Evolutionary conservation across 2,113 vertebrate species (phyloP).

Genomic region (Reinhardtius hippoglossoides): DNA sequence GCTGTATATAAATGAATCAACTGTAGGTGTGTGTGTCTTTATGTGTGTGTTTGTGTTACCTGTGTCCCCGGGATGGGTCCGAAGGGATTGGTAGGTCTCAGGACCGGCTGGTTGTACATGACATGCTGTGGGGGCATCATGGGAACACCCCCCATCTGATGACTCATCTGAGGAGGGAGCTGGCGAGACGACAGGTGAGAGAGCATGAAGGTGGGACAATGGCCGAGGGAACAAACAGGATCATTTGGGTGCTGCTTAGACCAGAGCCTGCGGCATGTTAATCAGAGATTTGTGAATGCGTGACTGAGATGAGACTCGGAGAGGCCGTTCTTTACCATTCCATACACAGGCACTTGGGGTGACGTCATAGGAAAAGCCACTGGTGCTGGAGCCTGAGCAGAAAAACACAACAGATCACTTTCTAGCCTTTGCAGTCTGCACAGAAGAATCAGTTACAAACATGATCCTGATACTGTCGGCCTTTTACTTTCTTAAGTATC

Average conservation of each 20-base stretch:
- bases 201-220: background rate
- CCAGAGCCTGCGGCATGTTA: too few species aligned
- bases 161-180: slow-evolving; percentile 90
- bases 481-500: background rate
- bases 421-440: background rate
- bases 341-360: slow-evolving; percentile 93
- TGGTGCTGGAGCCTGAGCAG: slow-evolving; percentile 86
- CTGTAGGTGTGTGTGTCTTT: background rate
- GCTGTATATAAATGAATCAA: too few species aligned
- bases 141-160: slow-evolving; percentile 86
- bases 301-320: background rate
- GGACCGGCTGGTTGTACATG: slow-evolving; percentile 88
- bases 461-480: background rate
- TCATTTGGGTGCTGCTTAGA: too few species aligned
- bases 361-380: slow-evolving; percentile 89
- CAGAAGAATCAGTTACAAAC: background rate
- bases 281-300: background rate
- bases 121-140: slow-evolving; percentile 88
- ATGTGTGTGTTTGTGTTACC: slow-evolving; percentile 72
- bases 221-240: too few species aligned
- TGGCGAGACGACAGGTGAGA: slow-evolving; percentile 56
- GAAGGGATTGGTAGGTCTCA: slow-evolving; percentile 89
- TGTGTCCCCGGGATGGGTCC: slow-evolving; percentile 88
- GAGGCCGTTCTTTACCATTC: slow-evolving; percentile 86
- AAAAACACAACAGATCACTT: background rate